A percentile compares a stretch with the other conserved stretches of the same genome.
phyloP scores from a whole-genome alignment of 2,888 invertebrate genomes.

The Mesochorus sp. region DNA sequence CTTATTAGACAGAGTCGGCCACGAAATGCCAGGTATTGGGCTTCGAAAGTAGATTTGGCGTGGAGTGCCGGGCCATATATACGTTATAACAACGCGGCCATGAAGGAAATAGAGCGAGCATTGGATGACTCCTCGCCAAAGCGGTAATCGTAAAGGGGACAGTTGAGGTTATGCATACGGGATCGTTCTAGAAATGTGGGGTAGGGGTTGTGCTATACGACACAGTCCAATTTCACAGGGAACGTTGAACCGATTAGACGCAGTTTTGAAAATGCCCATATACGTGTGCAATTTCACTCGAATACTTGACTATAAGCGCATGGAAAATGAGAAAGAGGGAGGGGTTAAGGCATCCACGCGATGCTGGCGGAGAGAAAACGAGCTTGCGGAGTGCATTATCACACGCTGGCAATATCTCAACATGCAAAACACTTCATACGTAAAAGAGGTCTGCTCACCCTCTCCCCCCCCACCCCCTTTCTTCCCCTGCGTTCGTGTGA shows the following conservation, averaged over 20 bases:
- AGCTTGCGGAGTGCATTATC: conserved; percentile 21
- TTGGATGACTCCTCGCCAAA: conserved; percentile 41
- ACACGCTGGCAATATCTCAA: conserved; percentile 33
- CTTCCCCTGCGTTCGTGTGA: no score
- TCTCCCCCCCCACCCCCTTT: no score
- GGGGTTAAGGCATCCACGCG: no score
- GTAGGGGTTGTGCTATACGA: no score
- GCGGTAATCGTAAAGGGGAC: conserved; percentile 70
- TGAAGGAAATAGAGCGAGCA: conserved; percentile 1
- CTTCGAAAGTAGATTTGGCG: no score
- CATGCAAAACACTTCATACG: conserved; percentile 18
- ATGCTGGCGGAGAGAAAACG: conserved; percentile 13
- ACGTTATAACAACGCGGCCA: no score
- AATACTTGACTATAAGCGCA: no score
- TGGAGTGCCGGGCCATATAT: no score
- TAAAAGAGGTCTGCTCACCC: no score
- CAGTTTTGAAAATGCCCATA: neutral
- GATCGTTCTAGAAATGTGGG: neutral
- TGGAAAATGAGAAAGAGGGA: no score
- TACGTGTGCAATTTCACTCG: conserved; percentile 11
- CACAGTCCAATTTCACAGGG: conserved; percentile 65
- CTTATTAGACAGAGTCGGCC: no score
- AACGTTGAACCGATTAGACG: conserved; percentile 6
- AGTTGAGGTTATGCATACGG: neutral
- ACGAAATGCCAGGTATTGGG: no score